Base-by-base conservation (phyloP, 2,888 invertebrate genomes). In the Tachina grossa region DNA sequence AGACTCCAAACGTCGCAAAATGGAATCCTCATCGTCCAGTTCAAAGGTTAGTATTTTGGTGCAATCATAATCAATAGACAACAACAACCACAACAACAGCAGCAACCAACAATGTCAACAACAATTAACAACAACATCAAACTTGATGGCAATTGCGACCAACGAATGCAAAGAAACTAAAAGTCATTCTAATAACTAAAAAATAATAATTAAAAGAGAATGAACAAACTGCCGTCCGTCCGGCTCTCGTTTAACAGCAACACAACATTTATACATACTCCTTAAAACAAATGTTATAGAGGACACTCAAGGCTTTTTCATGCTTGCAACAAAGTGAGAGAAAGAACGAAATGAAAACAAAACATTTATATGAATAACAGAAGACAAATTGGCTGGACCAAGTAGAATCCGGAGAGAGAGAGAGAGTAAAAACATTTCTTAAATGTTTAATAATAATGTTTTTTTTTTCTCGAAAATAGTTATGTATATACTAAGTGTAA, bases 21-120 rank as follows among this genome's bases (percentile, higher is more conserved):
- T 97, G 93, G 97, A 97, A 93, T 94, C 93, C 92, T 94, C 93
- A 93, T 94, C 94, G 93, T 93, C 94, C 91, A 95, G 95, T 93
- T 95, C 96, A 94, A 97, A 97, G 96, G 97, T 97, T 95, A 95
- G 96, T 96, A 96, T 95, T 94, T 94, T 93, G 93, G 93, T 94
- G 93, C 91, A 92, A 90, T 88, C 90, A 84, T 91, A 91, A 88
- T 91, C 89, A 76, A 91, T 90, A 91, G 90, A 88, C 89, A 90
- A 87, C 85, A 87, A 87, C 86, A 83, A 71, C 77, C 69, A 59
- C 19, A 86, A 61, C 81, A 75, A 74, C 82, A 75, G 68, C 31
- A 69, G 68, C 71, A 69, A 68, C 76, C 81, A 86, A 74, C 80
- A 71, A 80, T 76, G 84, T 75, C 76, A 87, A 84, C 82, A 83